Conservation (phyloP, 2,113 vertebrate species). For the Hyperoodon ampullatus region DNA sequence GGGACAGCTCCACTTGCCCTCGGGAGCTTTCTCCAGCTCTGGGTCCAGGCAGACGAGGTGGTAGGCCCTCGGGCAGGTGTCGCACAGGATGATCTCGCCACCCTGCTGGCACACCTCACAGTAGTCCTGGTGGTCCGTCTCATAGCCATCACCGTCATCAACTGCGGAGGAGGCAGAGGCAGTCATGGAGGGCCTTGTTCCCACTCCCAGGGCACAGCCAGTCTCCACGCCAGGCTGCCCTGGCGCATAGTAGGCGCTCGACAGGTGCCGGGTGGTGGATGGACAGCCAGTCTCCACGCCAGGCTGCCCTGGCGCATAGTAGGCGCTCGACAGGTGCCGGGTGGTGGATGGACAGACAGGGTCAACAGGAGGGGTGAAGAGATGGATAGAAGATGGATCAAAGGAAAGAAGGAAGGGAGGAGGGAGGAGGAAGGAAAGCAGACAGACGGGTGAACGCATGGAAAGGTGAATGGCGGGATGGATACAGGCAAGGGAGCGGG, state of each 20-base stretch:
- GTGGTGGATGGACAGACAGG: not conserved
- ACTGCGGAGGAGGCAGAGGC: slow-evolving; percentile 79
- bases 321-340: not conserved
- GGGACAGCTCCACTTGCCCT: slow-evolving; percentile 99
- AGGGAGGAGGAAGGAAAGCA: not conserved
- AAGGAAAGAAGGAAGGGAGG: not conserved
- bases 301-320: fast-evolving
- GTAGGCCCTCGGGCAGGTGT: slow-evolving; percentile 97
- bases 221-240: not conserved
- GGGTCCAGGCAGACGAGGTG: slow-evolving; percentile 99
- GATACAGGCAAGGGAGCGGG: not conserved
- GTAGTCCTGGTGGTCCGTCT: slow-evolving; percentile 99
- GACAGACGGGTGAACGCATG: not conserved
- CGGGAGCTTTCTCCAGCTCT: slow-evolving; percentile 96
- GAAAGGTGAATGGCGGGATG: not conserved
- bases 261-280: fast-evolving
- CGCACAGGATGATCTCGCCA: slow-evolving; percentile 98
- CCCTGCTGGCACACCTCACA: slow-evolving; percentile 99
- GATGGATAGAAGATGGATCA: not conserved
- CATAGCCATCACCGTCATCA: slow-evolving; percentile 97
- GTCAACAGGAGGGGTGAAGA: not conserved
- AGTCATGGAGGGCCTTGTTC: not conserved
- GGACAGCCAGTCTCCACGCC: not conserved
- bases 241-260: fast-evolving
- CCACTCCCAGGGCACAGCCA: fast-evolving